Evolutionary conservation across 2,113 vertebrate species (phyloP).

Genomic region (Ovis canadensis): DNA sequence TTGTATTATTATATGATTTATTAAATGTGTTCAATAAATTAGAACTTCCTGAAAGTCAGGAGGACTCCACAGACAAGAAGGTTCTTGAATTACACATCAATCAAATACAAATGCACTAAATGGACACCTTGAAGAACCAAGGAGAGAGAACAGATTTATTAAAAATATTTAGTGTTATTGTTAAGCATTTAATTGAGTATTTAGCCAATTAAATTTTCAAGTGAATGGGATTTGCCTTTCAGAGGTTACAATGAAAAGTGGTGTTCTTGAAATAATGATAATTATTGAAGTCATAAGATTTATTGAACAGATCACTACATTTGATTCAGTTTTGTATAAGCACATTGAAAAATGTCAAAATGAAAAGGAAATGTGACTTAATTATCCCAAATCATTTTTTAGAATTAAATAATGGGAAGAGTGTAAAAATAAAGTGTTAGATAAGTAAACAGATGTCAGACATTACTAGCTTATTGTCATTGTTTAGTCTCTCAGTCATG

Average conservation of each 20-base stretch:
- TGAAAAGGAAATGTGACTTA: not conserved
- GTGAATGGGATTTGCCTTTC: constrained; percentile 5
- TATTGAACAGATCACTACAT: not conserved
- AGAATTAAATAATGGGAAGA: not conserved
- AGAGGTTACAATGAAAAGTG: not conserved
- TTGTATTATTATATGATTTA: not conserved
- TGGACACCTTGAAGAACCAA: not conserved
- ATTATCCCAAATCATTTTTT: not conserved
- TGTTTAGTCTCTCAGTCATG: not conserved
- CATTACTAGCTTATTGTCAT: not conserved
- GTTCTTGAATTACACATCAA: not conserved
- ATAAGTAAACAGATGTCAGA: not conserved
- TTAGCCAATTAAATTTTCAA: not conserved
- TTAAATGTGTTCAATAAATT: not conserved
- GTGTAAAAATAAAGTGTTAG: not conserved
- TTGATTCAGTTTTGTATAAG: not conserved
- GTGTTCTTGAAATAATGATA: constrained; percentile 31
- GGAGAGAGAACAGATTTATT: not conserved
- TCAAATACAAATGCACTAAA: not conserved
- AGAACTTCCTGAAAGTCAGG: not conserved
- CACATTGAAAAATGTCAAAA: not conserved
- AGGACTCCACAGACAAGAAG: not conserved
- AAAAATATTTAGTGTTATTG: not conserved
- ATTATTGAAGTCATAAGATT: constrained; percentile 5
- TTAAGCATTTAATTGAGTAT: not conserved